A percentile compares a stretch with the other conserved stretches of the same genome.
phyloP scores from a whole-genome alignment of 2,888 invertebrate genomes.

The Stenodema calcarata region DNA sequence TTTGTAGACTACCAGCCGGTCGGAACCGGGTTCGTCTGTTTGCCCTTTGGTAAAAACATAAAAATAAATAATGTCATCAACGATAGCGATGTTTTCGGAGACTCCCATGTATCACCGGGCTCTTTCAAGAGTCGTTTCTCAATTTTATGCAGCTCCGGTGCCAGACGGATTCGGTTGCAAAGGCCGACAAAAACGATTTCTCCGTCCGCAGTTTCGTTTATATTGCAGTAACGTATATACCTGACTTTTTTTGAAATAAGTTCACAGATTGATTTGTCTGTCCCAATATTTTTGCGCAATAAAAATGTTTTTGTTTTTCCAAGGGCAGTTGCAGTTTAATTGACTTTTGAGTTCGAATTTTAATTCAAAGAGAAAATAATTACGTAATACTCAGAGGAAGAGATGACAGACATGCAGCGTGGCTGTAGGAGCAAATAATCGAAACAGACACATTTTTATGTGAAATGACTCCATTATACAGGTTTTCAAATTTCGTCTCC shows the following conservation, averaged over 20 bases:
- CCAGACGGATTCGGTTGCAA: background rate
- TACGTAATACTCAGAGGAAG: too few species aligned
- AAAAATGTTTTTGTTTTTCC: background rate
- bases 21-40: conserved; percentile 6
- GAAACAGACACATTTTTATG: too few species aligned
- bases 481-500: too few species aligned
- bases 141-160: conserved; percentile 8
- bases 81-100: background rate
- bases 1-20: background rate
- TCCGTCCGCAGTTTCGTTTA: background rate
- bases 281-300: background rate
- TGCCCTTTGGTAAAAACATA: conserved; percentile 22
- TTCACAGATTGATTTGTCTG: background rate
- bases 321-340: too few species aligned
- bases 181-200: background rate
- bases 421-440: too few species aligned
- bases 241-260: background rate
- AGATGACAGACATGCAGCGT: too few species aligned
- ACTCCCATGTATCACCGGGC: background rate
- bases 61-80: conserved; percentile 36
- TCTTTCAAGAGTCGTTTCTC: background rate
- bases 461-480: too few species aligned
- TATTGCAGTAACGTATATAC: background rate
- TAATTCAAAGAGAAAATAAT: too few species aligned
- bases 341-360: too few species aligned